Evolutionary conservation across 2,797 vertebrate species (phyloP).

Genomic region (Epinephelus malabaricus): DNA sequence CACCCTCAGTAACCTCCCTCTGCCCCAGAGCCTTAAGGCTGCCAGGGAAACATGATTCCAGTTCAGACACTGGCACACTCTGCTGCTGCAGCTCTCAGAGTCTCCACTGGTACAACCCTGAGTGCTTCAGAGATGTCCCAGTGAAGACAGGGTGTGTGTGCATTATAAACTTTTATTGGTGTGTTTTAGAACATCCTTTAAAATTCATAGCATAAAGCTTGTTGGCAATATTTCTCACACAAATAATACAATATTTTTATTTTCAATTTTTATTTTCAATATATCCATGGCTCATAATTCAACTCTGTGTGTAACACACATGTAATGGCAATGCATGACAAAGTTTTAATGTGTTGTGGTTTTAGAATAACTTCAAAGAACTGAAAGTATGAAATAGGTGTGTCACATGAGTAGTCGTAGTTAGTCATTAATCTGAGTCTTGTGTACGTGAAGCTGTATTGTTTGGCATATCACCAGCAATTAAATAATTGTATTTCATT

Average conservation of each 20-base stretch:
- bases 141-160: conserved; percentile 20
- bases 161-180: not conserved
- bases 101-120: conserved; percentile 56
- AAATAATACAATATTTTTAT: not conserved
- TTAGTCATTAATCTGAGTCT: not conserved
- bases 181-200: conserved; percentile 11
- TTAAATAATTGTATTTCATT: conserved; percentile 86
- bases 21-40: conserved; percentile 76
- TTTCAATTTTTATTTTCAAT: not conserved
- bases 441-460: conserved; percentile 6
- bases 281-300: not conserved
- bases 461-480: conserved; percentile 66
- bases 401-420: not conserved
- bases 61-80: conserved; percentile 79
- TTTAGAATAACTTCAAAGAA: conserved; percentile 20
- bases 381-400: conserved; percentile 4
- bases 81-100: conserved; percentile 59
- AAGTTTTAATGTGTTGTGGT: conserved; percentile 22
- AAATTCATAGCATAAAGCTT: not conserved
- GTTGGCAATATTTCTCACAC: not conserved
- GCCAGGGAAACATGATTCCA: conserved; percentile 84
- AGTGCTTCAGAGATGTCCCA: conserved; percentile 58
- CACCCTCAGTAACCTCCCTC: conserved; percentile 84
- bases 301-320: conserved; percentile 6
- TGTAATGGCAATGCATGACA: not conserved